A percentile compares a stretch with the other conserved stretches of the same genome.
These are phyloP conservation scores for Meliscaeva auricollis DNA, from an alignment of 2,888 invertebrate species.

Conservation along the genomic window DNA sequence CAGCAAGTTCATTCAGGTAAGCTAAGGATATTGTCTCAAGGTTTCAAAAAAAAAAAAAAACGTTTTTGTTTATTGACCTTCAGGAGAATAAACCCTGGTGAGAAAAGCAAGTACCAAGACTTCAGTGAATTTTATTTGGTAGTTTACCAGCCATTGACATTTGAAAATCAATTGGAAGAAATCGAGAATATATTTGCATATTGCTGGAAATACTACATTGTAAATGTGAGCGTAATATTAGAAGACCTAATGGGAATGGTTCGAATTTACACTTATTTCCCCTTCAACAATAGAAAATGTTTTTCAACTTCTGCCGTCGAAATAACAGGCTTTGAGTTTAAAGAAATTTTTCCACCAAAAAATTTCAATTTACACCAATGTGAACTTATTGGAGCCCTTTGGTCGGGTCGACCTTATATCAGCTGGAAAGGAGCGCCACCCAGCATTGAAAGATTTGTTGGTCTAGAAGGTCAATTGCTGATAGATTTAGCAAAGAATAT, in stretches of 20 bases:
- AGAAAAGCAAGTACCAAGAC: slow-evolving; percentile 52
- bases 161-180: not conserved
- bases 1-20: slow-evolving; percentile 52
- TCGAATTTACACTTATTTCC: slow-evolving; percentile 57
- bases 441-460: slow-evolving; percentile 50
- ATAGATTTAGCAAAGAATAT: slow-evolving; percentile 75
- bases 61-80: no score
- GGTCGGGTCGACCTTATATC: slow-evolving; percentile 74
- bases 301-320: slow-evolving; percentile 18
- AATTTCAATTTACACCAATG: slow-evolving; percentile 48
- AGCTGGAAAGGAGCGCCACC: not conserved
- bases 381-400: slow-evolving; percentile 35
- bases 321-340: slow-evolving; percentile 13
- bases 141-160: slow-evolving; percentile 2
- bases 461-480: slow-evolving; percentile 78
- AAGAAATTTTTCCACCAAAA: slow-evolving; percentile 49
- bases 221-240: slow-evolving; percentile 47
- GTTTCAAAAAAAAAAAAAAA: not conserved
- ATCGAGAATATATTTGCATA: slow-evolving; percentile 54
- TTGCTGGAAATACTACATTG: slow-evolving; percentile 60
- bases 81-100: slow-evolving; percentile 65
- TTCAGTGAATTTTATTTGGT: slow-evolving; percentile 58
- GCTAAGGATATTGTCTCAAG: not conserved
- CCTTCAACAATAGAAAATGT: slow-evolving; percentile 41
- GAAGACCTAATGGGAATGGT: slow-evolving; percentile 19